Base-by-base conservation (phyloP, 2,113 vertebrate genomes). In the Equus quagga region DNA sequence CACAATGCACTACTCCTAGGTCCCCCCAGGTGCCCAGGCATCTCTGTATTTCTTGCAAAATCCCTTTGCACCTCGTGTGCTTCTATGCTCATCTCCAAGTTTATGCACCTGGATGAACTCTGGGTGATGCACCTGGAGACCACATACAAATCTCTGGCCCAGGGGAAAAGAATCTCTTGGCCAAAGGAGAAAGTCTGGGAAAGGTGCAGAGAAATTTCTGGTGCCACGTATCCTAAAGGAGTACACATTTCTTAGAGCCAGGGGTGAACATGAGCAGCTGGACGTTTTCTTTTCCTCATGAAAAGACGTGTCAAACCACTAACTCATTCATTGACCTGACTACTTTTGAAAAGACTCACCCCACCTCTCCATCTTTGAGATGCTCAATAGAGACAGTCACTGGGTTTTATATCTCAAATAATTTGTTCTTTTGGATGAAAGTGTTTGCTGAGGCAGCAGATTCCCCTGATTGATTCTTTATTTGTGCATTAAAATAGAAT, bases 381-480 rank as follows among this genome's bases (percentile, higher is more conserved):
- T 75, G 33, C 89, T 93, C 36, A 49, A 4, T 8, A 24, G 88
- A 96, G 89, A 96, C 24, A 64, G 51, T 87, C 65, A 21, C 8
- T 65, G 73, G 78, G 31, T 88, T 97, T 95, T 60, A 67, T 41
- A 79, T 82, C 62, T 91, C 90, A 96, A 95, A 89, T 94, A 89
- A 92, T 58, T 86, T 69, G 79, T 96, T 97, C 62, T 96, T 94
- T 86, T 62, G 49, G 65, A 94, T 97, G 90, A 79, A 97, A 76
- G 94, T 92, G 51, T 94, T 96, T 97, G 92, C 92, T 95, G 92
- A 98, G 76, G 84, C 84, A 91, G 97, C 90, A 97, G 92, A 95
- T 91, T 95, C 72, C 87, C 23, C 28, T 72, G 75, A 91, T 92
- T 70, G 93, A 96, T 44, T 97, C 91, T 97, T 97, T 98, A 95